Evolutionary conservation across 2,113 vertebrate species (phyloP).

Genomic region (Mystacornis crossleyi): DNA sequence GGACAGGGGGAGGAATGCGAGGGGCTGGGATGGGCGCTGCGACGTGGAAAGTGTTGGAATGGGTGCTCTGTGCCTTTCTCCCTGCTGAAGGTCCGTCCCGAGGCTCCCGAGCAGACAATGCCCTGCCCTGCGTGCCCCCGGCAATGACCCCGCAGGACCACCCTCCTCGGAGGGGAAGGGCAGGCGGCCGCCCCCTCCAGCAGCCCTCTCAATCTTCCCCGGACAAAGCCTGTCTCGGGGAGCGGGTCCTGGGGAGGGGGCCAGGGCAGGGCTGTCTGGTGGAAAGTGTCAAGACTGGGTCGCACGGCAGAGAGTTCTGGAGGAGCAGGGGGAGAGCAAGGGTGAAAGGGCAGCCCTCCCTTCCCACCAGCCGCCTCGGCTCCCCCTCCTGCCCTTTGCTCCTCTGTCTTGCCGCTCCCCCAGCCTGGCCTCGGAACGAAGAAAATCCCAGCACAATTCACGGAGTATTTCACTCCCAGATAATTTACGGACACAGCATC

Average conservation of each 20-base stretch:
- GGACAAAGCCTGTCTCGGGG: slow-evolving; percentile 2
- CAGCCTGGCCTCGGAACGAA: neutral
- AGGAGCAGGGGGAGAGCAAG: neutral
- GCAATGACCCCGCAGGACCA: slow-evolving; percentile 9
- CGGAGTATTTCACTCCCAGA: neutral
- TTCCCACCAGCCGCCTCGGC: neutral
- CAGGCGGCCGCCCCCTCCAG: neutral
- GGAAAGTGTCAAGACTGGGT: neutral
- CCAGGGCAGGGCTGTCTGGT: neutral
- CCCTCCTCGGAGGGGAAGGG: neutral
- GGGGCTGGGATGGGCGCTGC: neutral
- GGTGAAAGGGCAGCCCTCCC: slow-evolving; percentile 24
- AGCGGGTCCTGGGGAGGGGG: neutral
- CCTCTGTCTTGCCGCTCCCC: neutral
- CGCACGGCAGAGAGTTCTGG: rapidly evolving
- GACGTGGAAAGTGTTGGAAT: rapidly evolving
- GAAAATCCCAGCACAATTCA: neutral
- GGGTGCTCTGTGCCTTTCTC: neutral
- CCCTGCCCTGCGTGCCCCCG: neutral
- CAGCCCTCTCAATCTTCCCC: slow-evolving; percentile 25
- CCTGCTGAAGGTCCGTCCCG: rapidly evolving
- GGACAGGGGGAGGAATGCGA: neutral
- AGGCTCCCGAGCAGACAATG: neutral
- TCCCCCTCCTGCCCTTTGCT: slow-evolving; percentile 5
- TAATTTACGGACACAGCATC: neutral